phyloP scores from a whole-genome alignment of 2,888 invertebrate species.

The Choristoneura rosaceana region DNA sequence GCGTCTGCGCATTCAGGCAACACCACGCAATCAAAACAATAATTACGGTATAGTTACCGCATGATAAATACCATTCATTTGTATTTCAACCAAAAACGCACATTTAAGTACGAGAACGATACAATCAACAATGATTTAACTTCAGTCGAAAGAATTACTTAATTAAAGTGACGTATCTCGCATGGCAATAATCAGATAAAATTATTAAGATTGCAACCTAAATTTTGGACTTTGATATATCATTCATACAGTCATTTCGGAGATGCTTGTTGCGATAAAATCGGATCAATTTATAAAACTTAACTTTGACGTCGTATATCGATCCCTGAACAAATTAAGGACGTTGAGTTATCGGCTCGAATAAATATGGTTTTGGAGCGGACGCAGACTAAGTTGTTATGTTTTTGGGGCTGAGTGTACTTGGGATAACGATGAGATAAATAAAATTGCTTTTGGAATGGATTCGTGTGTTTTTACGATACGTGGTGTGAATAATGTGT shows the following conservation, averaged over 20 bases:
- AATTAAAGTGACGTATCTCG: constrained; percentile 62
- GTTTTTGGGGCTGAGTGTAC: constrained; percentile 28
- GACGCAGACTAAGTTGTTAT: constrained; percentile 40
- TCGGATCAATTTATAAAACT: constrained; percentile 67
- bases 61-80: constrained; percentile 62
- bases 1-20: background rate
- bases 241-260: constrained; percentile 59
- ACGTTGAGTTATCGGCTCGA: constrained; percentile 47
- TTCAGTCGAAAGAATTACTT: constrained; percentile 56
- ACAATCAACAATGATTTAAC: constrained; percentile 54
- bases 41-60: constrained; percentile 59
- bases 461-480: background rate
- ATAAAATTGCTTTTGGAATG: constrained; percentile 7
- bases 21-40: constrained; percentile 44
- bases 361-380: constrained; percentile 47
- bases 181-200: constrained; percentile 67
- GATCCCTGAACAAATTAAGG: constrained; percentile 69
- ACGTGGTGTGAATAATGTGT: background rate
- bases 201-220: constrained; percentile 74
- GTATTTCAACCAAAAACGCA: constrained; percentile 54
- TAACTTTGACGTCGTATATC: constrained; percentile 62
- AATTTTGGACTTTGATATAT: constrained; percentile 79
- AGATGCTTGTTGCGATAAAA: constrained; percentile 59
- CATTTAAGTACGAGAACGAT: constrained; percentile 47
- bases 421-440: constrained; percentile 33